phyloP scores from a whole-genome alignment of 1,140 invertebrate genomes.

The Nasonia vitripennis region DNA sequence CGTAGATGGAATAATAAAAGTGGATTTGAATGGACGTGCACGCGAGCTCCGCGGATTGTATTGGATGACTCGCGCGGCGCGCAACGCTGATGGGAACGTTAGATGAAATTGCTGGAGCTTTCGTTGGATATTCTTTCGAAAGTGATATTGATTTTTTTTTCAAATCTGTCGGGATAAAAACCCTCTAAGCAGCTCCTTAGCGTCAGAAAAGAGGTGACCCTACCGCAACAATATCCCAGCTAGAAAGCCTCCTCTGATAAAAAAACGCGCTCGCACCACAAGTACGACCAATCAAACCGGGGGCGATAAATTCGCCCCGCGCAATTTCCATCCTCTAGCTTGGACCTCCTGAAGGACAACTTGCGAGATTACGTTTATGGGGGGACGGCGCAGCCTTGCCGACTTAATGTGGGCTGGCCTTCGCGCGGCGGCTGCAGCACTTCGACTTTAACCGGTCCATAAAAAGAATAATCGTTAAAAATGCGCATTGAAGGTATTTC shows the following conservation, averaged over 20 bases:
- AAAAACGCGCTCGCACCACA: background rate
- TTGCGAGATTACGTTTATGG: constrained; percentile 36
- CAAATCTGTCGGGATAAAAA: too few relatives aligned
- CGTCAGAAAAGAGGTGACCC: background rate
- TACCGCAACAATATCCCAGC: constrained; percentile 9
- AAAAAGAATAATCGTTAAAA: constrained; percentile 38
- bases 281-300: background rate
- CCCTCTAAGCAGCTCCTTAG: background rate
- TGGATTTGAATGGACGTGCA: background rate
- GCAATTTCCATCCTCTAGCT: constrained; percentile 26
- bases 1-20: background rate
- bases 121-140: too few relatives aligned
- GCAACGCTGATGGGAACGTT: too few relatives aligned
- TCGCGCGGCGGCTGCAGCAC: background rate
- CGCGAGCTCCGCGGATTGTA: too few relatives aligned
- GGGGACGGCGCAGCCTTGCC: background rate
- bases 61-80: too few relatives aligned
- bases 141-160: too few relatives aligned
- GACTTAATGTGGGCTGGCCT: constrained; percentile 1
- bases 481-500: background rate
- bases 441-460: constrained; percentile 36
- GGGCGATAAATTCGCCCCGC: constrained; percentile 13
- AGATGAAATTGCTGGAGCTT: too few relatives aligned
- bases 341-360: constrained; percentile 15
- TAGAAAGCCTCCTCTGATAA: background rate